A percentile compares a stretch with the other conserved stretches of the same genome.
Conservation (phyloP, 2,113 vertebrate genomes). For the Pao palembangensis region DNA sequence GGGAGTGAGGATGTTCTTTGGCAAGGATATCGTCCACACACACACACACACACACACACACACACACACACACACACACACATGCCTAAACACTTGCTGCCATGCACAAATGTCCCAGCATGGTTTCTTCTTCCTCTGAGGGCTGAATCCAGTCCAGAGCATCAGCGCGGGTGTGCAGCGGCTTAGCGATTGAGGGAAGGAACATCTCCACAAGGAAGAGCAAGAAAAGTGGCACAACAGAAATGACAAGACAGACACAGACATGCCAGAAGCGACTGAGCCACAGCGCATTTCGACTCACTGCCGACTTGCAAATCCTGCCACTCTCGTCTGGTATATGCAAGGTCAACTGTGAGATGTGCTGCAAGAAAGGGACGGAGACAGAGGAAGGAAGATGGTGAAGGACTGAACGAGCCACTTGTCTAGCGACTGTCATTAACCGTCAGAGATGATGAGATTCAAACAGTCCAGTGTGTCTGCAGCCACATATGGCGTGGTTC, state of each 20-base stretch:
- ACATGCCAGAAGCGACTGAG: constrained; percentile 48
- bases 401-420: constrained; percentile 43
- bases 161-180: constrained; percentile 49
- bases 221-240: constrained; percentile 23
- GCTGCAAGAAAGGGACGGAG: constrained; percentile 43
- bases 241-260: constrained; percentile 26
- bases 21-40: neutral
- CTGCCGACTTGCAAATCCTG: constrained; percentile 57
- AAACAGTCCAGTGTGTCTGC: constrained; percentile 39
- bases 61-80: constrained; percentile 10
- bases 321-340: constrained; percentile 42
- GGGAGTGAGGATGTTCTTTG: constrained; percentile 29
- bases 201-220: constrained; percentile 30
- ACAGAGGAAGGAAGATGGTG: constrained; percentile 23
- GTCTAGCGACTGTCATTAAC: constrained; percentile 41
- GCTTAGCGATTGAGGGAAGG: constrained; percentile 41
- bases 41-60: constrained; percentile 25
- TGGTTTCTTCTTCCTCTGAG: constrained; percentile 43
- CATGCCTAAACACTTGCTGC: constrained; percentile 32
- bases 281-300: constrained; percentile 42
- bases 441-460: constrained; percentile 43
- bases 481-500: constrained; percentile 42
- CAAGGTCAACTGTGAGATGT: constrained; percentile 51
- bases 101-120: constrained; percentile 42
- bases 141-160: constrained; percentile 43